Evolutionary conservation across 23 tunicate genomes (phyloP).

Genomic region (Oikopleura dioica): DNA sequence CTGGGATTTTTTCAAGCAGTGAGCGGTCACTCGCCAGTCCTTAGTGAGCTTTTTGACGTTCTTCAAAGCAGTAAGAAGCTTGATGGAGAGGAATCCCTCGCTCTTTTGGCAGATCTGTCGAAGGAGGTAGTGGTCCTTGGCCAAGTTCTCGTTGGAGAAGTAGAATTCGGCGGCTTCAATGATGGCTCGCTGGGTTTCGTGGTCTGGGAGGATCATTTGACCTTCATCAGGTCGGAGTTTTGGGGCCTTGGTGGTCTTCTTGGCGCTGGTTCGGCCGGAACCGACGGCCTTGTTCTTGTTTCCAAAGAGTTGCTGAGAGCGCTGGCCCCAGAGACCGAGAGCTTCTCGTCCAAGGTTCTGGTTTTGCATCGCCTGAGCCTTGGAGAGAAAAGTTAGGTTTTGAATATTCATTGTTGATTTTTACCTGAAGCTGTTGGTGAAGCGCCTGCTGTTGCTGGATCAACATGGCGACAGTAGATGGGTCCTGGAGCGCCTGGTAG

Average conservation of each 20-base stretch:
- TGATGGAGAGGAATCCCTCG: slow-evolving; percentile 1
- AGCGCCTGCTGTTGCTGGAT: slow-evolving; percentile 10
- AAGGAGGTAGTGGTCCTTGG: slow-evolving; percentile 9
- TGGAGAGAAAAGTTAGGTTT: too few species aligned
- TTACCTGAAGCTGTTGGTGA: slow-evolving; percentile 1
- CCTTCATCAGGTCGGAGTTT: slow-evolving; percentile 7
- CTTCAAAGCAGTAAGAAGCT: slow-evolving; percentile 8
- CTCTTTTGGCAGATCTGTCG: slow-evolving; percentile 4
- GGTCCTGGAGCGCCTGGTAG: slow-evolving; percentile 9
- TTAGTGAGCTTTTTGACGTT: slow-evolving; percentile 14
- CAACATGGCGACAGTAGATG: background rate
- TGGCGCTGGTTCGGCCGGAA: background rate
- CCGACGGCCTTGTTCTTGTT: background rate
- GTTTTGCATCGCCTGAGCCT: background rate
- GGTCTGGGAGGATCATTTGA: background rate
- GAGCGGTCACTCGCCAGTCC: slow-evolving; percentile 22
- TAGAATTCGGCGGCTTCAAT: slow-evolving; percentile 11
- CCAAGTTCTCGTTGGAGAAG: slow-evolving; percentile 5
- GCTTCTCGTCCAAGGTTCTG: background rate
- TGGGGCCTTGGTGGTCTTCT: background rate
- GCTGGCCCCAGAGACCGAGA: background rate
- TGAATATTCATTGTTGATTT: too few species aligned
- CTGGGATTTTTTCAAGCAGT: slow-evolving; percentile 23
- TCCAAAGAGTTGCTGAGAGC: slow-evolving; percentile 7
- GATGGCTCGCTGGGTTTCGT: background rate